Base-by-base conservation (phyloP, 1,140 invertebrate species). In the Drosophila simulans region DNA sequence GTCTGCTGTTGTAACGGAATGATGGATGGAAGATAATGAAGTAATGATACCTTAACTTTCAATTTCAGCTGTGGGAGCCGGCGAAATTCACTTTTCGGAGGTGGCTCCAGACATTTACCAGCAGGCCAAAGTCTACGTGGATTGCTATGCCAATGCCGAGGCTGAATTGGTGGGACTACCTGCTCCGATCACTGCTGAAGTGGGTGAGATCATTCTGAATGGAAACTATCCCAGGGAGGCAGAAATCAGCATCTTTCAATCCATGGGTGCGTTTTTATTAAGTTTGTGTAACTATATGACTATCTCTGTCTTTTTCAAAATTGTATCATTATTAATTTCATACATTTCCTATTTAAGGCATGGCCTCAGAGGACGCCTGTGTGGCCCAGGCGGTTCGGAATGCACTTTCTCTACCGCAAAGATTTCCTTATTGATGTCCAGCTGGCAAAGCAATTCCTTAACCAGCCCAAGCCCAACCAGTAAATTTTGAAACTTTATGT, bases 51-150 rank as follows among this genome's bases (percentile, higher is more conserved):
- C 13, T 27, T 3, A 15, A 7, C n/a, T 10, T 27, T 11, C 3
- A 1, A n/a, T 45, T 56, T 7, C 25, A 93, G 93, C 93, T 55
- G 88, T 93, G 40, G 93, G 93, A 10, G 92, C 90, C 31, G 92
- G 93, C 12, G 68, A 77, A 34, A 64, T 74, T 20, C 92, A 92
- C 46, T 91, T 92, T 58, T 76, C 77, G 13, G 93, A 94, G 66
- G 53, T 94, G 11, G 73, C 88, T 5, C 35, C 76, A 4, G 88
- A 92, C 15, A 77, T 93, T 11, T 94, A 94, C 71, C 49, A 57
- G 7, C 69, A 75, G 17, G 54, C 81, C 1, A 11, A 68, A 27
- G 80, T 93, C 11, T 93, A 91, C 49, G 90, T 93, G 11, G 93
- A 94, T 59, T 82, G 89, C 22, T 62, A 75, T 65, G 76, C 62